Evolutionary conservation across 2,888 invertebrate species (phyloP), one percentile per base, ranked within the genome.

Genomic region (Eilema caniola): DNA sequence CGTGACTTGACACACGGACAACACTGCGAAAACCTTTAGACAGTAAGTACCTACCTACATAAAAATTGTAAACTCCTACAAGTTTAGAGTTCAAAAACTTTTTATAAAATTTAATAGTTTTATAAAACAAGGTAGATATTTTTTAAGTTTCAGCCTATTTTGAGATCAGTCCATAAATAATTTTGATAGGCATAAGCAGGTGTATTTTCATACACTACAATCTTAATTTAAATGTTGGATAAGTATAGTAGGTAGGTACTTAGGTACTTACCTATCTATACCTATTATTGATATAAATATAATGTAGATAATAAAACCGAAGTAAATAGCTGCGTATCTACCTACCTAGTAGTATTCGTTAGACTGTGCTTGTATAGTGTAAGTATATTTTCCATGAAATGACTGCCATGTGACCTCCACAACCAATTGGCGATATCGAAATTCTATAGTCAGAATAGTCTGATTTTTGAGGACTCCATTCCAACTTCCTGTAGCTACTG

Each of bases 1-100:
- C 82, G 82, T 82, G 82, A 83, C 74, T 62, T 0, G 16, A 20
- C 28, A 69, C 83, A 81, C 83, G 83, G 33, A 64, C 62, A 25
- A 64, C 60, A 60, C n/a, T 57, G 74, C 53, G 7, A 64, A n/a
- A 3, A 31, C 8, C n/a, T 20, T 33, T 23, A 61, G 23, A 2
- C n/a, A 53, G 25, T n/a, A 25, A 63, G 65, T 72, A 25, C 33
- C 1, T 37, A 7, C 24, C 28, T 28, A 28, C 28, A 28, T 28
- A 28, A 8, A 11, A 25, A 5, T 14, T 24, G n/a, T n/a, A n/a
- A n/a, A n/a, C n/a, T n/a, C n/a, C n/a, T 25, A 24, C 14, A 5
- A 59, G 1, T 25, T 59, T 59, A 16, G 20, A 47, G 47, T 47
- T 47, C n/a, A 53, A 53, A 2, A 53, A 53, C 3, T 47, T 5